A percentile compares a stretch with the other conserved stretches of the same genome.
Conservation (phyloP, 2,797 vertebrate genomes). For the Coluber constrictor region DNA sequence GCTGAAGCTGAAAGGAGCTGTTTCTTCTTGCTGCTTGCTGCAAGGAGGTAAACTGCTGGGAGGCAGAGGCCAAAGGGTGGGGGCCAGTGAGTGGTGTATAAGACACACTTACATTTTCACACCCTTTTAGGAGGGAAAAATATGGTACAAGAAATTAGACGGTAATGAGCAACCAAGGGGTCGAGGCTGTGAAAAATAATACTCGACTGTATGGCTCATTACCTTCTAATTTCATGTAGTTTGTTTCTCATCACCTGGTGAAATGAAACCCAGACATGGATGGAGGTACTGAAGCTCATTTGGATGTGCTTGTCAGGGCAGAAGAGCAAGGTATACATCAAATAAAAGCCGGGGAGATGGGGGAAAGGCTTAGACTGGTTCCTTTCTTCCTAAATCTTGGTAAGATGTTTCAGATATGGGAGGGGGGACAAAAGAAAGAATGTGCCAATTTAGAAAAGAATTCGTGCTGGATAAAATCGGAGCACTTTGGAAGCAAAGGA, state of each 20-base stretch:
- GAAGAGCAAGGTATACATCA: background rate
- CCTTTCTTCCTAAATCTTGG: background rate
- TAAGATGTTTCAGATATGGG: background rate
- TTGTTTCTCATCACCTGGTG: background rate
- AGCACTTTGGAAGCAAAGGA: background rate
- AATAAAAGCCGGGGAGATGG: background rate
- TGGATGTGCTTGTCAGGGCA: background rate
- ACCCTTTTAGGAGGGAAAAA: too few relatives aligned
- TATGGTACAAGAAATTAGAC: too few relatives aligned
- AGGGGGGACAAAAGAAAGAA: background rate
- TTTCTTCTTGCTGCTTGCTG: too few relatives aligned
- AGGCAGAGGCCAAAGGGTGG: too few relatives aligned
- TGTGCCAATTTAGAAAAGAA: background rate
- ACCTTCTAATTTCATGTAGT: background rate
- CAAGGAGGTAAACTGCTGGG: too few relatives aligned
- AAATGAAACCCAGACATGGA: background rate
- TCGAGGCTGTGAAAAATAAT: background rate
- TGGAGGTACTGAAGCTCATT: background rate
- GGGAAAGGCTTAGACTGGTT: background rate
- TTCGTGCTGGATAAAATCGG: background rate
- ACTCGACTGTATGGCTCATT: background rate
- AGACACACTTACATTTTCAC: too few relatives aligned
- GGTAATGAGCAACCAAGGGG: too few relatives aligned
- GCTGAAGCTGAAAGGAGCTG: too few relatives aligned
- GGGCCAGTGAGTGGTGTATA: too few relatives aligned